Evolutionary conservation across 2,888 invertebrate species (phyloP).

Genomic region (Trachelus iudaicus): DNA sequence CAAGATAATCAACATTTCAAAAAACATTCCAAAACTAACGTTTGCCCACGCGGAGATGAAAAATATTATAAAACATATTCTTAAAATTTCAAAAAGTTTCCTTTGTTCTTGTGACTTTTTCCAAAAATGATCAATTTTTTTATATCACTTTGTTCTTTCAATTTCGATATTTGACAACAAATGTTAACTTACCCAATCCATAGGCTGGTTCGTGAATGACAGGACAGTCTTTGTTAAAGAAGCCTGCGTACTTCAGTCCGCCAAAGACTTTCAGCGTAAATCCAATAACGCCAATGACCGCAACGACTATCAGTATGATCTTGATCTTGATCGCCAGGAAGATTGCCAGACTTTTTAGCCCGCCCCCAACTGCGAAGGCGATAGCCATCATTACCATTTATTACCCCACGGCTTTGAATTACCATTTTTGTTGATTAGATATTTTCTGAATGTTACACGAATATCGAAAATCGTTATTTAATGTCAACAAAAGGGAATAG

Average conservation of each 20-base stretch:
- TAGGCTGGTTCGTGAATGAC: slow-evolving; percentile 30
- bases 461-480: neutral
- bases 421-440: neutral
- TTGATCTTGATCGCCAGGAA: slow-evolving; percentile 49
- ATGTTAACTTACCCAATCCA: slow-evolving; percentile 28
- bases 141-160: neutral
- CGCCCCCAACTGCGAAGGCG: slow-evolving; percentile 43
- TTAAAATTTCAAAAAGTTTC: neutral
- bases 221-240: slow-evolving; percentile 21
- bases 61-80: neutral
- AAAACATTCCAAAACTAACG: no score
- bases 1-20: no score
- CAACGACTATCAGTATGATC: slow-evolving; percentile 41
- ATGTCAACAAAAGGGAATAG: neutral
- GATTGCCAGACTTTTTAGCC: slow-evolving; percentile 43
- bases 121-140: neutral
- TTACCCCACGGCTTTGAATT: neutral
- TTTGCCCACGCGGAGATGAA: no score
- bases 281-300: slow-evolving; percentile 39
- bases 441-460: neutral
- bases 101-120: neutral
- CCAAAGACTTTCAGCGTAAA: slow-evolving; percentile 42
- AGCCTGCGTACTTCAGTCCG: slow-evolving; percentile 17
- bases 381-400: neutral
- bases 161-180: neutral